Base-by-base conservation (phyloP, 1,140 invertebrate genomes). In the Pectinophora gossypiella region DNA sequence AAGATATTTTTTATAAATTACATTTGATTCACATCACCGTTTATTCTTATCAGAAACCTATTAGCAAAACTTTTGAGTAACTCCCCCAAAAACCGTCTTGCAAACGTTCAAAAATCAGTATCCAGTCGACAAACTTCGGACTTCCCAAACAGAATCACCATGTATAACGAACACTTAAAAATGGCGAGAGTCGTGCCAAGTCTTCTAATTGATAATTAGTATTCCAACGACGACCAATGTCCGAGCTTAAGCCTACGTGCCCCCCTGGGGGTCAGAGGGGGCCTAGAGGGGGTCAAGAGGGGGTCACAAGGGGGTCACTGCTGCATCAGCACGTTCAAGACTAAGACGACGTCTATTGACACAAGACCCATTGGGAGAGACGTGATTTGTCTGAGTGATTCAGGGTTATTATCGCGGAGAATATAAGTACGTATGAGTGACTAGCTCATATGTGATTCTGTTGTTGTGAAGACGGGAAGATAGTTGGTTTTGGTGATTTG, bases 141-240 rank as follows among this genome's bases (percentile, higher is more conserved):
- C n/a, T n/a, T n/a, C 36, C 15, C 7, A 16, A 40, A 40, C 36
- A 40, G 2, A 40, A 40, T 40, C 36, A 16, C 36, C 36, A 40
- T 40, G 16, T 18, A 40, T 40, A 44, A 44, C 42, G 42, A 19
- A 12, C 42, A 44, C 42, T 44, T 44, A 44, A 44, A 44, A 44
- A 44, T 21, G 42, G 9, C 47, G 16, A 3, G 22, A 47, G 4
- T 45, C n/a, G 20, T 40, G 23, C 47, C 54, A 48, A 56, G 46
- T 50, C 43, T 18, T 62, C 69, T 76, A 74, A 72, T 74, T 72
- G 65, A 69, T 76, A 78, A 76, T 78, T 76, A 78, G 72, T 71
- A 78, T 78, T 70, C 75, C 49, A 55, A 36, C 47, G 45, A 46
- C 55, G 59, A n/a, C 19, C 55, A 45, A 45, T 63, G 65, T 74